Evolutionary conservation across 2,113 vertebrate species (phyloP).

Genomic region (rat (Rattus norvegicus)): DNA sequence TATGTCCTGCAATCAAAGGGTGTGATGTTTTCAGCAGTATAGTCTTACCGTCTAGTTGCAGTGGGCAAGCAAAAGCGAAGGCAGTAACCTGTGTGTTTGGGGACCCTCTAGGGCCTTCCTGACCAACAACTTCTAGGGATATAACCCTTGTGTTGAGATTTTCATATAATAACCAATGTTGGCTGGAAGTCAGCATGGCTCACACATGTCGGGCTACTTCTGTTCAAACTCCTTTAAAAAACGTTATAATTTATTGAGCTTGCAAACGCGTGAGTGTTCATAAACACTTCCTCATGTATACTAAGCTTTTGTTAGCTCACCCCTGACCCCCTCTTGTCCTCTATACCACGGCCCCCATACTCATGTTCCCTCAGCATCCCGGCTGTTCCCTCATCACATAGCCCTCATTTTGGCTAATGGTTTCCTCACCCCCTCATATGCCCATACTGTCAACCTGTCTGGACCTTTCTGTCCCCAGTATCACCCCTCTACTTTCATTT

Average conservation of each 20-base stretch:
- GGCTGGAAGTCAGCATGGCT: not conserved
- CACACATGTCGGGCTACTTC: not conserved
- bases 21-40: not conserved
- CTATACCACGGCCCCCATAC: not conserved
- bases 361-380: not conserved
- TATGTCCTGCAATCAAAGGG: not conserved
- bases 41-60: not conserved
- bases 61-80: not conserved
- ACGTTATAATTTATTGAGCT: not conserved
- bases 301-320: not conserved
- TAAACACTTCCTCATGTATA: not conserved
- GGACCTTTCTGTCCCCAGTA: not conserved
- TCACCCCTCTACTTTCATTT: not conserved
- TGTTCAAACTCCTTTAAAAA: not conserved
- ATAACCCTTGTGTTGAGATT: not conserved
- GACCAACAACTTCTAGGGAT: not conserved
- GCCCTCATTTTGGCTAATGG: not conserved
- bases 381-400: too few species aligned
- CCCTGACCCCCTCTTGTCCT: not conserved
- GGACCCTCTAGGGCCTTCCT: not conserved
- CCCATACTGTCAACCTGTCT: not conserved
- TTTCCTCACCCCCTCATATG: not conserved
- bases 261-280: not conserved
- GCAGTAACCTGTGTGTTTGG: not conserved
- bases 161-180: not conserved